Base-by-base conservation (phyloP, 2,113 vertebrate genomes). In the Martes martes region DNA sequence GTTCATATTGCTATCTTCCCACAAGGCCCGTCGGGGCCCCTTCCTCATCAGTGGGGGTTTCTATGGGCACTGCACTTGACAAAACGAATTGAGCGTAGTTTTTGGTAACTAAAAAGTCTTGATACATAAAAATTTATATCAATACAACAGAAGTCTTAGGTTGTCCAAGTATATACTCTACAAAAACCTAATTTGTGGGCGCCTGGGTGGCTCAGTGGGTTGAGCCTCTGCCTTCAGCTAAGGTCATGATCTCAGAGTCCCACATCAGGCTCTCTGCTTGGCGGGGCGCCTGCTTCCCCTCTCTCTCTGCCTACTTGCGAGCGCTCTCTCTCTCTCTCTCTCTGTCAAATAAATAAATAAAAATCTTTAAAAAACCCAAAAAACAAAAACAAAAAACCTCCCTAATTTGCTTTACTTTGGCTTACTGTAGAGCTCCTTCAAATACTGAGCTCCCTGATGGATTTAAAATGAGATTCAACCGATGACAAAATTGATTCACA, bases 391-490 rank as follows among this genome's bases (percentile, higher is more conserved):
- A 55, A 52, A 16, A 16, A 14, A 4, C 13, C 50, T 42, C 15
- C 52, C 52, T 18, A 18, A 55, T 55, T 55, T 55, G 52, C 52
- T 55, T 55, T 89, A n/a, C 79, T 83, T 47, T 84, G 93, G 85
- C 65, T 96, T 87, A 42, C 59, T 73, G 1, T n/a, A 74, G 36
- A 33, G 7, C 61, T 52, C 24, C 59, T 93, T 83, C 93, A 59
- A 74, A 78, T 63, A 52, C 33, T 24, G 47, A 57, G 45, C 61
- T 95, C 57, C 71, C 47, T 52, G n/a, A 50, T 87, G 95, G 57
- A 96, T 71, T 92, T 96, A 85, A 93, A 92, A 65, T 93, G 96
- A 94, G n/a, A 91, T 63, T 89, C 84, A 59, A 4, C 6, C 79
- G 71, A 93, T 42, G 65, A 57, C 80, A 85, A 93, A 93, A 90